A percentile compares a stretch with the other conserved stretches of the same genome.
phyloP scores from a whole-genome alignment of 2,888 invertebrate genomes.

The Cryptocephalus primarius region DNA sequence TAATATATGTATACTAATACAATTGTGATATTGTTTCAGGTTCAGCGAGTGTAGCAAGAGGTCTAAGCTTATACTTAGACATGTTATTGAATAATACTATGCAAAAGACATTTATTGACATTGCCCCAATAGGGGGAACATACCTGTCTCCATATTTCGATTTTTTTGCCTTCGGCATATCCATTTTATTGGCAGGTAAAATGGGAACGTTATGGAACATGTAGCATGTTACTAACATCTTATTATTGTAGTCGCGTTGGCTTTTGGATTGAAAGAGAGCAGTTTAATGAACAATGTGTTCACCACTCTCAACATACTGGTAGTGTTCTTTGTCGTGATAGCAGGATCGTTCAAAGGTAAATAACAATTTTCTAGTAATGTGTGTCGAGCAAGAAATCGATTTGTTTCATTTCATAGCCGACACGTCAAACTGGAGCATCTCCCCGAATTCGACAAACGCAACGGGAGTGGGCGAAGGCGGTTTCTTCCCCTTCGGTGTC shows the following conservation, averaged over 20 bases:
- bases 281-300: constrained; percentile 68
- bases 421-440: too few relatives aligned
- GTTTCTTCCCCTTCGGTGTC: constrained; percentile 77
- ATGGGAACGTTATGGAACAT: neutral
- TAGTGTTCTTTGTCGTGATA: constrained; percentile 63
- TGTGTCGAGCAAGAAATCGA: too few relatives aligned
- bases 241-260: constrained; percentile 44
- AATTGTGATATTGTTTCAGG: constrained; percentile 38
- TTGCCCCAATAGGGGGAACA: constrained; percentile 52
- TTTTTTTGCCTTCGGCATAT: constrained; percentile 61
- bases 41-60: constrained; percentile 71
- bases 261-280: constrained; percentile 72
- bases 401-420: constrained; percentile 24
- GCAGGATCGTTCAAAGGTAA: constrained; percentile 39
- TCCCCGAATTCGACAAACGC: neutral
- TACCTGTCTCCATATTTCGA: constrained; percentile 65
- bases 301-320: constrained; percentile 52
- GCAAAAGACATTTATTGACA: constrained; percentile 47
- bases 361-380: too few relatives aligned
- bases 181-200: constrained; percentile 56
- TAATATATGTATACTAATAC: too few relatives aligned
- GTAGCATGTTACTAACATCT: too few relatives aligned
- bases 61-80: constrained; percentile 67
- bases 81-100: constrained; percentile 53
- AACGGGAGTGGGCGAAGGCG: constrained; percentile 48